Percentiles rank a stretch among this genome's conserved stretches.
Evolutionary conservation across 2,113 vertebrate species (phyloP).

Genomic region (Murina feae): DNA sequence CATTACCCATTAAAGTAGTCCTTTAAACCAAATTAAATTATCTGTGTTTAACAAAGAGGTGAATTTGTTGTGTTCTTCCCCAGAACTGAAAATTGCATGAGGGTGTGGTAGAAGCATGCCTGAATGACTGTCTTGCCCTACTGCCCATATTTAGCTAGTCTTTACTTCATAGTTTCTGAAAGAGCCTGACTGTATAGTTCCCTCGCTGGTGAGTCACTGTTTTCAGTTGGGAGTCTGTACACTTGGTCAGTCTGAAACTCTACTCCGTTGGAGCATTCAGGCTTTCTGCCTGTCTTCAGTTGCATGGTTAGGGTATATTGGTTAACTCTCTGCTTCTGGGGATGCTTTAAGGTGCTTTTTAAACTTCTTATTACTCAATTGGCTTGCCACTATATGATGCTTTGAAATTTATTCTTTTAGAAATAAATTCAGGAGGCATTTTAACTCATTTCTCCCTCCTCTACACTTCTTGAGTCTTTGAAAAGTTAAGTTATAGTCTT

Average conservation of each 20-base stretch:
- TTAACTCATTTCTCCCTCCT: background rate
- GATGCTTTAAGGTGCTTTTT: background rate
- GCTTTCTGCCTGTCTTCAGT: background rate
- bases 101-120: background rate
- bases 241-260: background rate
- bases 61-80: background rate
- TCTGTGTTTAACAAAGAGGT: conserved; percentile 16
- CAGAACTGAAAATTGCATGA: background rate
- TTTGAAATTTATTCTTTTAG: background rate
- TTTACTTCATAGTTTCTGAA: conserved; percentile 25
- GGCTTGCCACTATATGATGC: background rate
- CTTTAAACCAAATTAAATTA: background rate
- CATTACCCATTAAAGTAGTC: background rate
- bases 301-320: background rate
- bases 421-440: conserved; percentile 8
- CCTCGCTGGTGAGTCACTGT: background rate
- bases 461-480: background rate
- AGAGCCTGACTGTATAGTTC: background rate
- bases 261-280: background rate
- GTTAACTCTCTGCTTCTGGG: background rate
- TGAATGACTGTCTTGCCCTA: conserved; percentile 5
- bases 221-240: background rate
- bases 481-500: background rate
- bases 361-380: background rate
- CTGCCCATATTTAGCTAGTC: conserved; percentile 2